phyloP scores from a whole-genome alignment of 2,113 vertebrate species.

The Fulica atra region DNA sequence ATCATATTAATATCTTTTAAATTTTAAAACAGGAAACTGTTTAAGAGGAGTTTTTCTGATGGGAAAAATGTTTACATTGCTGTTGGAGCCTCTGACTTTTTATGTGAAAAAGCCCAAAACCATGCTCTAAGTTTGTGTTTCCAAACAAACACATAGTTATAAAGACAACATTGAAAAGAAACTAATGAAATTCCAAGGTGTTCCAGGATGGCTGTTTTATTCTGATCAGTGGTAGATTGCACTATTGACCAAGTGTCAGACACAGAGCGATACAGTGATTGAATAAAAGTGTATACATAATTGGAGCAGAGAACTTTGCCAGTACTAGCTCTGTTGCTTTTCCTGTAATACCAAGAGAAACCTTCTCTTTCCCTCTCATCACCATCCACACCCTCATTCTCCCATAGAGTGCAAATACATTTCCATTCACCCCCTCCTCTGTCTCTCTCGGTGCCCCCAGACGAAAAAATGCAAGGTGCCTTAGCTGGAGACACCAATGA shows the following conservation, averaged over 20 bases:
- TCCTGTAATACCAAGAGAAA: slow-evolving; percentile 77
- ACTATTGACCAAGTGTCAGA: slow-evolving; percentile 96
- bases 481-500: slow-evolving; percentile 75
- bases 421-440: slow-evolving; percentile 14
- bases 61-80: not conserved
- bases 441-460: slow-evolving; percentile 40
- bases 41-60: not conserved
- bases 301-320: slow-evolving; percentile 84
- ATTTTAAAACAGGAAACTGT: not conserved
- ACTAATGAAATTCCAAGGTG: slow-evolving; percentile 92
- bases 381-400: not conserved
- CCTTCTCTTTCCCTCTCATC: not conserved
- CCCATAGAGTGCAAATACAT: slow-evolving; percentile 39
- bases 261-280: slow-evolving; percentile 83
- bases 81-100: slow-evolving; percentile 41
- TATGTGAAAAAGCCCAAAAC: slow-evolving; percentile 56
- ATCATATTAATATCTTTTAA: not conserved
- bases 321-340: slow-evolving; percentile 71
- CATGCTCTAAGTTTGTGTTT: slow-evolving; percentile 77
- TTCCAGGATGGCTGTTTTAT: slow-evolving; percentile 84
- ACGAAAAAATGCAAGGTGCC: slow-evolving; percentile 76
- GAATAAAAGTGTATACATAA: slow-evolving; percentile 93
- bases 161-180: slow-evolving; percentile 81
- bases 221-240: slow-evolving; percentile 92
- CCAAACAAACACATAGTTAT: slow-evolving; percentile 81